Evolutionary conservation across 2,113 vertebrate genomes (phyloP).

Genomic region (Agapornis roseicollis): DNA sequence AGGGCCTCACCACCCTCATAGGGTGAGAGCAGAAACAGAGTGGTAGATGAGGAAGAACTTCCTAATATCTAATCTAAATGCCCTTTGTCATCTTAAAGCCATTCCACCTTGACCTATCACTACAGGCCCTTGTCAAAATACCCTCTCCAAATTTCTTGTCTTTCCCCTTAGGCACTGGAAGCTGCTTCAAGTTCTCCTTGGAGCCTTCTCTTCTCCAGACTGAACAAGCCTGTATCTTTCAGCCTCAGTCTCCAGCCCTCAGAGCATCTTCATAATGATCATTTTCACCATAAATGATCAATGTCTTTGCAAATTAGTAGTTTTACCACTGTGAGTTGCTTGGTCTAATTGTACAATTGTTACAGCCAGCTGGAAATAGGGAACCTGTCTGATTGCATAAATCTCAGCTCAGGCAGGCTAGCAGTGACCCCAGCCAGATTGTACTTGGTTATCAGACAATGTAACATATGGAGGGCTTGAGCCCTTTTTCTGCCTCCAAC

Average conservation of each 20-base stretch:
- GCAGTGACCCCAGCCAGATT: not conserved
- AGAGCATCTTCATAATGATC: not conserved
- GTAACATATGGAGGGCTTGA: not conserved
- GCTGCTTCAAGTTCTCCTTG: not conserved
- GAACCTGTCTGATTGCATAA: not conserved
- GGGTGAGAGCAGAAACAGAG: not conserved
- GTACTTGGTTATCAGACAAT: not conserved
- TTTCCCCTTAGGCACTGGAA: not conserved
- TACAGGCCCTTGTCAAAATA: not conserved
- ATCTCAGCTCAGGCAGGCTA: not conserved
- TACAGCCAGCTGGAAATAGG: not conserved
- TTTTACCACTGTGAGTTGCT: not conserved
- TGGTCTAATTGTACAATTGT: not conserved
- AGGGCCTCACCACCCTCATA: not conserved
- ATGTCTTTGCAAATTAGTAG: not conserved
- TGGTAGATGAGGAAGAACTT: not conserved
- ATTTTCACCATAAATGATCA: not conserved
- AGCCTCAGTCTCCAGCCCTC: too few relatives aligned
- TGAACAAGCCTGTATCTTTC: not conserved
- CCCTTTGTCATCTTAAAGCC: not conserved
- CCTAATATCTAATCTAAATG: not conserved
- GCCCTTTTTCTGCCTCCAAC: not conserved
- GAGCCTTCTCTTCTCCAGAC: not conserved
- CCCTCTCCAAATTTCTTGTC: not conserved
- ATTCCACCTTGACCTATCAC: not conserved